phyloP scores from a whole-genome alignment of 2,888 invertebrate genomes.

The Mellilla xanthometata region DNA sequence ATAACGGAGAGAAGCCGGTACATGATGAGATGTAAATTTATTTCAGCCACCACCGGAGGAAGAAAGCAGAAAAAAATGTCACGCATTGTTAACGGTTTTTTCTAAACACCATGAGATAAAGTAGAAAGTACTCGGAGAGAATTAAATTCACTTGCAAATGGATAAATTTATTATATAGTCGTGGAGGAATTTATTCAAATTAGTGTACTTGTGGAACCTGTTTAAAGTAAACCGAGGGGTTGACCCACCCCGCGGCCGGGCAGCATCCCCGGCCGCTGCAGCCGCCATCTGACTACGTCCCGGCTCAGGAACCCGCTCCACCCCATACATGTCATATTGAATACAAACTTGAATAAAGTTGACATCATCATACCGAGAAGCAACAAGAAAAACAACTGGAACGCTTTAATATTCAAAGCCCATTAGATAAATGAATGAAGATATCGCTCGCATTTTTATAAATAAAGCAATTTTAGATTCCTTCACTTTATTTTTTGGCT shows the following conservation, averaged over 20 bases:
- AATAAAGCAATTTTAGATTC: neutral
- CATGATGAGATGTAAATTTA: constrained; percentile 32
- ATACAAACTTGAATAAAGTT: too few species aligned
- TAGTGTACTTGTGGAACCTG: constrained; percentile 71
- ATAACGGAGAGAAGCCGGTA: constrained; percentile 8
- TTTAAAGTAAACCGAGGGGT: constrained; percentile 44
- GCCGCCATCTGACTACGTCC: too few species aligned
- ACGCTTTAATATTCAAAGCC: constrained; percentile 4
- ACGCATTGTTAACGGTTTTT: constrained; percentile 40
- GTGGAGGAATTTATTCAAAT: constrained; percentile 65
- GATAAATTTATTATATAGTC: constrained; percentile 36
- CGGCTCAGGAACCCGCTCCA: too few species aligned
- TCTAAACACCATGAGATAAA: constrained; percentile 31
- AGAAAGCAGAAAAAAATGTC: constrained; percentile 29
- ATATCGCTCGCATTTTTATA: neutral
- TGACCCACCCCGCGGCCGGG: constrained; percentile 38
- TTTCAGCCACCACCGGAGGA: constrained; percentile 25
- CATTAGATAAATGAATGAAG: constrained; percentile 11
- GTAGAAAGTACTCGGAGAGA: constrained; percentile 33
- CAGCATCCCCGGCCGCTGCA: constrained; percentile 37
- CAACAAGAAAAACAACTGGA: too few species aligned
- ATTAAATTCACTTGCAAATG: constrained; percentile 39
- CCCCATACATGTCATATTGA: too few species aligned
- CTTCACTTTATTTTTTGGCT: neutral
- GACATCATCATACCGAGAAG: too few species aligned